Base-by-base conservation (phyloP, 2,113 vertebrate genomes). In the Speoplatyrhinus poulsoni region DNA sequence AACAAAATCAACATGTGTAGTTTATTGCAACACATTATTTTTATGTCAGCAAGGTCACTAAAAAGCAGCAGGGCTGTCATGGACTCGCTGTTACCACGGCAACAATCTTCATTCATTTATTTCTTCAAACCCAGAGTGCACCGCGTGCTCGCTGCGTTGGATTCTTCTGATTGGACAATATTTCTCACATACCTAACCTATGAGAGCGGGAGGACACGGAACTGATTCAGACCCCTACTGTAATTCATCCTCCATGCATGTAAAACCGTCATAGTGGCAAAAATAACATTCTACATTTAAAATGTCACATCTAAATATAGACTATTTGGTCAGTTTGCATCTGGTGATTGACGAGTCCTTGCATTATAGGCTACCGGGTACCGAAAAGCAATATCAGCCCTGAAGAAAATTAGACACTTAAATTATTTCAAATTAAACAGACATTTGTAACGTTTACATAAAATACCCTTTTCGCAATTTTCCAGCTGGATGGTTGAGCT, bases 101-200 rank as follows among this genome's bases (percentile, higher is more conserved):
- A 90, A 88, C 83, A 67, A 55, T 82, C 55, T 71, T 47, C 76
- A 83, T 85, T 84, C 75, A 79, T 76, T 75, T 64, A 71, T 75
- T 65, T 72, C 65, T 63, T 70, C 62, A 74, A 65, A 61, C 75
- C 60, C 70, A 46, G 62, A 65, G 77, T 70, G 84, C 66, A 57
- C 72, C 16, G 69, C 59, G 62, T 69, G 77, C 74, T 64, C 78
- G 84, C 84, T 92, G 90, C 77, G 90, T 82, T 93, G 92, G 89
- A 86, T 75, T 80, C 60, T 78, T 33, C 52, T 89, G 85, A 92
- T 93, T 93, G 92, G 91, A 66, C 69, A 58, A 65, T 1, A 55
- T 16, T 58, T 12, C 19, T 75, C 75, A 72, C 60, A 46, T 77
- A 82, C 85, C 77, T 86, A 46, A 65, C 60, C 61, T 10, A 16